Evolutionary conservation across 2,888 invertebrate species (phyloP).

Genomic region (Cephonodes hylas): DNA sequence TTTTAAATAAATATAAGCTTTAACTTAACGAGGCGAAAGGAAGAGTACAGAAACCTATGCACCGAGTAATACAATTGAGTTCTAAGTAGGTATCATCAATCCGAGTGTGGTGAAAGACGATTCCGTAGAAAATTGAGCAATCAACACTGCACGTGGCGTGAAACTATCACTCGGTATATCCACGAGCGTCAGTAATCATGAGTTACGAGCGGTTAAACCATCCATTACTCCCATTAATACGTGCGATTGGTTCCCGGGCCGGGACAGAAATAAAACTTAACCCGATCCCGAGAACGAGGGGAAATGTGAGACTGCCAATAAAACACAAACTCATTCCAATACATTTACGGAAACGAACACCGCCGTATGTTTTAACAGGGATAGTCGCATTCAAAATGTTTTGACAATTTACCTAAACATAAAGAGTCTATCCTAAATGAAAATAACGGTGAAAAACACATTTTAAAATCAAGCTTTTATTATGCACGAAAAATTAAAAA

Average conservation of each 20-base stretch:
- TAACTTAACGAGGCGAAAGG: too few species aligned
- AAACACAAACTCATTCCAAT: slow-evolving; percentile 5
- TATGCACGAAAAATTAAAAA: too few species aligned
- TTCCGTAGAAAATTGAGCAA: background rate
- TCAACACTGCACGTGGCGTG: slow-evolving; percentile 1
- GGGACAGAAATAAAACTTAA: slow-evolving; percentile 72
- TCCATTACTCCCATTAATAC: slow-evolving; percentile 58
- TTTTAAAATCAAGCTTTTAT: too few species aligned
- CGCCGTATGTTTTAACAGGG: background rate
- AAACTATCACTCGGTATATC: background rate
- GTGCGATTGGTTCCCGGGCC: slow-evolving; percentile 53
- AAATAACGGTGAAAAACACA: too few species aligned
- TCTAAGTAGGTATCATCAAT: too few species aligned
- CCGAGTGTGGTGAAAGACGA: background rate
- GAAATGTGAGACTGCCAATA: slow-evolving; percentile 31
- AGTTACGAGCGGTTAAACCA: slow-evolving; percentile 78
- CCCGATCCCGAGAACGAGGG: slow-evolving; percentile 40
- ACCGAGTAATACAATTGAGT: too few species aligned
- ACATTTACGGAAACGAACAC: background rate
- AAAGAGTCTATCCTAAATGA: too few species aligned
- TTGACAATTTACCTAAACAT: background rate
- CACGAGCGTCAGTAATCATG: slow-evolving; percentile 50
- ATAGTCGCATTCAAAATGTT: background rate
- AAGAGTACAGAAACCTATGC: too few species aligned
- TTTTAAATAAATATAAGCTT: too few species aligned